These are phyloP conservation scores for Colletes collaris DNA, from an alignment of 2,888 invertebrate genomes.

Conservation along the genomic window DNA sequence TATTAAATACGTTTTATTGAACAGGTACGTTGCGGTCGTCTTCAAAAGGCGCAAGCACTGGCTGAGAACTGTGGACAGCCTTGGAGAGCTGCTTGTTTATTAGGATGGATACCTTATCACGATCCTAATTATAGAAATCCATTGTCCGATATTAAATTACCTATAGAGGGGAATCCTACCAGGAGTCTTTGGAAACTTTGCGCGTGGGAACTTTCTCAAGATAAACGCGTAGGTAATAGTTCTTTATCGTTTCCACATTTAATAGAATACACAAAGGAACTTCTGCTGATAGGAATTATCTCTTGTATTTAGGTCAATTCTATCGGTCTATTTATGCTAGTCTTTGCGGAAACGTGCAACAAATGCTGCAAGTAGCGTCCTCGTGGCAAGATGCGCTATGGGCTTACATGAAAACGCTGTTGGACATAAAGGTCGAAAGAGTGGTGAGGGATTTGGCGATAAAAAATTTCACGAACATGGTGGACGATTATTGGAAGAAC, in stretches of 20 bases:
- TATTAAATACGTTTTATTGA: constrained; percentile 82
- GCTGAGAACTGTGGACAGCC: constrained; percentile 94
- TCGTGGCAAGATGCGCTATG: constrained; percentile 96
- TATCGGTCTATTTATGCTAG: constrained; percentile 81
- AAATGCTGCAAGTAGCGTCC: constrained; percentile 90
- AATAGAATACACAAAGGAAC: background rate
- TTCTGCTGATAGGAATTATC: background rate
- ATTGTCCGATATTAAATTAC: constrained; percentile 80
- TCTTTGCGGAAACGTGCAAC: constrained; percentile 92
- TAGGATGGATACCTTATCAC: constrained; percentile 95
- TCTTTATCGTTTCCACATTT: background rate
- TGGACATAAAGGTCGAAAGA: constrained; percentile 93
- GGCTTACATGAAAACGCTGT: constrained; percentile 92
- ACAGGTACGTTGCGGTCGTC: constrained; percentile 93
- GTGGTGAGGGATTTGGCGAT: constrained; percentile 87
- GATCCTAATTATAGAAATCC: constrained; percentile 89
- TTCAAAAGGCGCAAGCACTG: constrained; percentile 92
- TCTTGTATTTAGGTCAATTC: constrained; percentile 71
- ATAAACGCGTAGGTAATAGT: constrained; percentile 76
- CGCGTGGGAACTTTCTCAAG: constrained; percentile 85
- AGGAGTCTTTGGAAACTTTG: constrained; percentile 92
- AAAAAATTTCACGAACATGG: constrained; percentile 85
- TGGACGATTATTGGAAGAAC: constrained; percentile 88
- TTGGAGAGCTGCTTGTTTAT: constrained; percentile 95
- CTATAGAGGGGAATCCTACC: constrained; percentile 92